phyloP scores from a whole-genome alignment of 2,113 vertebrate genomes.

The Trochalopteron elliotii region DNA sequence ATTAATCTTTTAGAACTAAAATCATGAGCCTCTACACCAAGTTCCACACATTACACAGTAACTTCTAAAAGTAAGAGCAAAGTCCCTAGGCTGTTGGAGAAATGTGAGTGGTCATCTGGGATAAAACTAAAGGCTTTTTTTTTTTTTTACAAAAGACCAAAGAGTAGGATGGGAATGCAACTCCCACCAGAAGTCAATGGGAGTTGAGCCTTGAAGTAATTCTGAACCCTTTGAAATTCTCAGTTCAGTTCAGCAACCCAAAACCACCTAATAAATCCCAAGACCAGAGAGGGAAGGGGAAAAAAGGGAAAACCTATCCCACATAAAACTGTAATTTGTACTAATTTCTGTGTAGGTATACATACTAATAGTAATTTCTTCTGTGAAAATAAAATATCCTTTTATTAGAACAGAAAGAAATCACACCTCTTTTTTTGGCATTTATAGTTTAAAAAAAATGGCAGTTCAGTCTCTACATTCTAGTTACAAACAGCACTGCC shows the following conservation, averaged over 20 bases:
- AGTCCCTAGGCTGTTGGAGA: conserved; percentile 13
- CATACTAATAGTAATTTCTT: background rate
- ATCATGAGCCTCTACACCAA: background rate
- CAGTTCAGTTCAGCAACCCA: background rate
- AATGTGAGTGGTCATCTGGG: conserved; percentile 10
- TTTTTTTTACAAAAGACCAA: background rate
- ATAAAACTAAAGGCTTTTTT: background rate
- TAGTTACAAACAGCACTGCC: background rate
- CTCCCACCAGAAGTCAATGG: background rate
- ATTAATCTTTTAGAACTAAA: background rate
- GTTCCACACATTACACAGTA: background rate
- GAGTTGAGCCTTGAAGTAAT: conserved; percentile 1
- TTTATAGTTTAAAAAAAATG: background rate
- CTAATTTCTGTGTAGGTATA: background rate
- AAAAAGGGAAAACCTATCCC: conserved; percentile 20
- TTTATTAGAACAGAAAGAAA: background rate
- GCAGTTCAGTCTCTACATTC: background rate
- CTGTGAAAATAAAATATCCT: background rate
- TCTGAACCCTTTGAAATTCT: conserved; percentile 26
- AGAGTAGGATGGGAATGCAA: background rate
- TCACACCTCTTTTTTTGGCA: background rate
- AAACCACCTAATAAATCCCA: conserved; percentile 39
- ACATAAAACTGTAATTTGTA: background rate
- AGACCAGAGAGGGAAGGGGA: background rate
- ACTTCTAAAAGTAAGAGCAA: conserved; percentile 16